Conservation (phyloP, 2,888 invertebrate genomes). For the Agriopis aurantiaria region DNA sequence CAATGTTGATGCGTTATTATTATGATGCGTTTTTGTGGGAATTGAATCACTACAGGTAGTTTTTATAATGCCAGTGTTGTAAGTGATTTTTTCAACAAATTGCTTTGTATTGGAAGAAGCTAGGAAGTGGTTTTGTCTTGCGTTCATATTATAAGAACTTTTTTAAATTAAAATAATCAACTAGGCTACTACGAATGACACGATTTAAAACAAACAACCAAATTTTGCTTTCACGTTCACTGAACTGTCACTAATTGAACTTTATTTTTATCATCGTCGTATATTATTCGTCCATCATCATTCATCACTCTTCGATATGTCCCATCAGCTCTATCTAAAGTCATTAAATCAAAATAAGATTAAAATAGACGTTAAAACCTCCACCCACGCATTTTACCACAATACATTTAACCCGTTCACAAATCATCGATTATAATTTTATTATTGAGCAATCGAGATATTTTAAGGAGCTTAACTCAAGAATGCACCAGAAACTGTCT, state of each 20-base stretch:
- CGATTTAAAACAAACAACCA: no score
- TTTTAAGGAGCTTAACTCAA: slow-evolving; percentile 44
- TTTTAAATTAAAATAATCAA: background rate
- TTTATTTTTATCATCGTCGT: background rate
- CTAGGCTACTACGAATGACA: no score
- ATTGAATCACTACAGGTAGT: slow-evolving; percentile 53
- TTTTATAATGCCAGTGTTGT: slow-evolving; percentile 43
- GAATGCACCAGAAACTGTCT: slow-evolving; percentile 36
- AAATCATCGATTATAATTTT: slow-evolving; percentile 48
- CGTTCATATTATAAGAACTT: background rate
- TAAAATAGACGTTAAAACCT: slow-evolving; percentile 34
- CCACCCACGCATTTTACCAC: slow-evolving; percentile 37
- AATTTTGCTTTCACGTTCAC: background rate
- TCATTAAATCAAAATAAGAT: slow-evolving; percentile 29
- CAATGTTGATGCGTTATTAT: slow-evolving; percentile 50
- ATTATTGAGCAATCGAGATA: slow-evolving; percentile 45
- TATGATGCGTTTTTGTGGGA: slow-evolving; percentile 63
- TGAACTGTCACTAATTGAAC: background rate
- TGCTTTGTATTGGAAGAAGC: slow-evolving; percentile 3
- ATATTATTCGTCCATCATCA: background rate
- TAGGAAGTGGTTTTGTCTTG: background rate
- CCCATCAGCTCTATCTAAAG: slow-evolving; percentile 19
- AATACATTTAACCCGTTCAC: slow-evolving; percentile 47
- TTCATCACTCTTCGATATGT: slow-evolving; percentile 7
- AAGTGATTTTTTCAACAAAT: slow-evolving; percentile 31